Evolutionary conservation across 2,888 invertebrate species (phyloP), one percentile per base, ranked within the genome.

Genomic region (Griposia aprilina): DNA sequence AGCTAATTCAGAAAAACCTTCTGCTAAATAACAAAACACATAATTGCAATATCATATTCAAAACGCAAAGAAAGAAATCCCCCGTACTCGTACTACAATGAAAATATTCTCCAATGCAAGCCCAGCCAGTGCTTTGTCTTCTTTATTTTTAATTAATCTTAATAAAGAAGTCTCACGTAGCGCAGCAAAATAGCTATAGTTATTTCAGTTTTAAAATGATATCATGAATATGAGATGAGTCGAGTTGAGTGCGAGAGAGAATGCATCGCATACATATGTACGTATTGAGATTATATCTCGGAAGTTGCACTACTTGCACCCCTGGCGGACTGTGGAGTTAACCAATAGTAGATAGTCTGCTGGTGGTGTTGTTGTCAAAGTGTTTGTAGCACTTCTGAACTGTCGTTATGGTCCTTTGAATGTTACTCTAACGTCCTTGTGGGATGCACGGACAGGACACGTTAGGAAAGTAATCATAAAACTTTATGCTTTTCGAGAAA

Each of bases 101-200:
- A 74, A 55, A 62, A 68, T 68, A 74, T 74, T 71, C 74, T 67
- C 63, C 75, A 73, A 71, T 78, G 75, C 75, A 65, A 48, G 76
- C 72, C 63, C 75, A 36, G 81, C 55, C 30, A 70, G 26, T 23
- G 74, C 75, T 78, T 76, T 74, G 26, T 75, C 52, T 83, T 71
- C 48, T 48, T 30, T 68, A 20, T 62, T 84, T 84, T 76, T 81
- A 81, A 84, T 84, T 84, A 76, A 82, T 76, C 45, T 71, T 60
- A 70, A 84, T 81, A 78, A 76, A 81, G 76, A 52, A 73, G 59
- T 74, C 70, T 75, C 73, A 68, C 59, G 62, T 11, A 60, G 71
- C 48, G 55, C 63, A 55, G 48, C 60, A 65, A 50, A 70, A 69
- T 55, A 73, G 65, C 80, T 36, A 45, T 36, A 55, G 60, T 70